Evolutionary conservation across 2,888 invertebrate genomes (phyloP), one percentile per base, ranked within the genome.

Genomic region (Euclidia mi): DNA sequence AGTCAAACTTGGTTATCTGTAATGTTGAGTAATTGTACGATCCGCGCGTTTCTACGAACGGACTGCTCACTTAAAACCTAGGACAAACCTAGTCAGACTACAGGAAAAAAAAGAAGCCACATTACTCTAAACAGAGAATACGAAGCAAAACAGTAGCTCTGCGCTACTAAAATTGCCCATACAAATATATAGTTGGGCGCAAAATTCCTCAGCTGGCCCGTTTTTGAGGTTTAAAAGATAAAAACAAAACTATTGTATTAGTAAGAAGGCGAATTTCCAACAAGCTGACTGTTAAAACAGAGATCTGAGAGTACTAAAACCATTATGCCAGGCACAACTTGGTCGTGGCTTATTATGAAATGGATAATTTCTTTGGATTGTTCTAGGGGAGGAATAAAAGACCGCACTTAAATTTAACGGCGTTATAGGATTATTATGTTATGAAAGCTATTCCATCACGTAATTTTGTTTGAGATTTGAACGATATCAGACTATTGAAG

Each of bases 281-380:
- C 56, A 42, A 40, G 37, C 49, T 62, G 47, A 47, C 60, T 65
- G 71, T 71, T 73, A 71, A 71, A 73, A 63, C n/a, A 66, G 43
- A 65, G 51, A 70, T 58, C 60, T 48, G 31, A 35, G 29, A 48
- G 47, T 68, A 55, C 62, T 69, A 20, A 32, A 48, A 52, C 52
- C 48, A 56, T 76, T 61, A 71, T 59, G 62, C 45, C 43, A 42
- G 41, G 55, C 55, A 61, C 65, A 71, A 69, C 48, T 69, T 57
- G 29, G 37, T 43, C 48, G 50, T 44, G 44, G 49, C 56, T 64
- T 66, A 56, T 64, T 69, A 44, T 63, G n/a, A n/a, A n/a, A 58
- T 47, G 47, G 56, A 63, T 66, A 61, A 55, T 65, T 68, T 65
- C 18, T 51, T 43, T 31, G 31, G 50, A 50, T 40, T 38, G 38